Base-by-base conservation (phyloP, 2,113 vertebrate genomes). In the Cyphomyrus discorhynchus region DNA sequence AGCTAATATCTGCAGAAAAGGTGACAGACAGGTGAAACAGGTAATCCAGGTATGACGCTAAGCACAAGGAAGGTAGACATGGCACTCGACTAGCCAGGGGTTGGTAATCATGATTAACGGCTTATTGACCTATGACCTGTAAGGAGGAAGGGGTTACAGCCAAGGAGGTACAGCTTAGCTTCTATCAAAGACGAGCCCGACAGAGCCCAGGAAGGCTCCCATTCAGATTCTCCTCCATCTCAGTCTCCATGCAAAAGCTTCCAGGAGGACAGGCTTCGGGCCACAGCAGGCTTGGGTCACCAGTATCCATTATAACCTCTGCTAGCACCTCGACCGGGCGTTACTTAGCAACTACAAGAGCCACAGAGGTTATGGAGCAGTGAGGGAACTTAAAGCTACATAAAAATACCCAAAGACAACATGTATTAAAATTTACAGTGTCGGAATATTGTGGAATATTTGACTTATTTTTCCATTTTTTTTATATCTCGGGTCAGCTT, bases 121-220 rank as follows among this genome's bases (percentile, higher is more conserved):
- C 93, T 92, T 92, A 89, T 91, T 92, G 93, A 93, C 93, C 93
- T 87, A 80, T 94, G 96, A 96, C 95, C 96, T 93, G 93, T 94
- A 95, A 92, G 94, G 93, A 94, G 94, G 93, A 91, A 94, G 93
- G 92, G 94, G 92, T 90, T 92, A 92, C 93, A 95, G 93, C 96
- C 0, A 10, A 5, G 46, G 80, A 91, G 42, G 90, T 92, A 92
- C 87, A 52, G 62, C 84, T 89, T n/a, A 88, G 90, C 91, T 90
- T 89, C 92, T 93, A 94, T 95, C 47, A 35, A 53, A 56, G 92
- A 91, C 66, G 88, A 50, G 91, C 90, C 88, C 5, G 92, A 92
- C 94, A 93, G 89, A 93, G 94, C 31, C 92, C 92, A 95, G 90
- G 93, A 92, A 89, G 88, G 91, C 92, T 92, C 45, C 91, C 91